Evolutionary conservation across 2,113 vertebrate genomes (phyloP), one percentile per base, ranked within the genome.

Genomic region (Varanus salvator): DNA sequence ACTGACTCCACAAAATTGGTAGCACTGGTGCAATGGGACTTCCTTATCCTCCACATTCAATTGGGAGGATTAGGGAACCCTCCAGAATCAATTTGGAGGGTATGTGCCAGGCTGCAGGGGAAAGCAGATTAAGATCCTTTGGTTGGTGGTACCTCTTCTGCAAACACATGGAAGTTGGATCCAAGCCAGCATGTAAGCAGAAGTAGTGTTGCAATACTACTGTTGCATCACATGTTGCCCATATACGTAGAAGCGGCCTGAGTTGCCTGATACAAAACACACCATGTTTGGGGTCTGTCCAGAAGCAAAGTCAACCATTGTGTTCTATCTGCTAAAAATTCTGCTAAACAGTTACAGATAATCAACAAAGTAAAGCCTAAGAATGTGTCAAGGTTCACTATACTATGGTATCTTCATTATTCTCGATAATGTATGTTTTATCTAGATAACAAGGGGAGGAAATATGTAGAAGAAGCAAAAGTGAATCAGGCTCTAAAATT

Each of bases 301-400:
- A 80, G 72, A 50, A 11, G 84, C 4, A 72, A 78, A 90, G 78
- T 77, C 76, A 4, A 1, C 34, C 3, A 9, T 60, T 17, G 19
- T 12, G 23, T 87, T 86, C 84, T 87, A 19, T 83, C 77, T 31
- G 38, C 38, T 44, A 44, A 44, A 1, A 78, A 25, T 80, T 17
- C 15, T 86, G 6, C 38, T 87, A 88, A 48, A 3, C 83, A 60
- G 8, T 72, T 91, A 85, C 44, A 75, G 21, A 85, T 2, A 0
- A 80, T 89, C 80, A 78, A 27, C 27, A 89, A 91, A 93, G 80
- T 71, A 0, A 50, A 31, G 69, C 76, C 85, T 92, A 91, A 83
- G 7, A 90, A 86, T 3, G 68, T 85, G 14, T 90, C 82, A 29
- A 74, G 23, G 6, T 89, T 94, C 92, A 29, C 91, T 92, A 29